These are phyloP conservation scores for Otus sunia DNA, from an alignment of 2,113 vertebrate genomes.

Conservation along the genomic window DNA sequence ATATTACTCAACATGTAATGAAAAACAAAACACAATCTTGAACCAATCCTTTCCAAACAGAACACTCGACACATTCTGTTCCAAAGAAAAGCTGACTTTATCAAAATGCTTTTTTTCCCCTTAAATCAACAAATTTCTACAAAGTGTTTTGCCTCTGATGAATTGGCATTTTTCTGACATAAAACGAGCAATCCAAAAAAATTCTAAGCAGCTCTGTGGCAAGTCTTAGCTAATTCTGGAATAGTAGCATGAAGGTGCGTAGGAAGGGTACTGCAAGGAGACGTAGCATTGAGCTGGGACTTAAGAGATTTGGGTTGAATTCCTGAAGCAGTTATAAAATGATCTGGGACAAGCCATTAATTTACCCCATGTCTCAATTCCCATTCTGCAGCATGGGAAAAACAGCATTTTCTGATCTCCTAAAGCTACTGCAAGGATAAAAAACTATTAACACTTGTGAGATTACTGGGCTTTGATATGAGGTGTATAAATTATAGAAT, in stretches of 20 bases:
- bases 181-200: slow-evolving; percentile 52
- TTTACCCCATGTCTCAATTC: not conserved
- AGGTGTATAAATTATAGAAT: not conserved
- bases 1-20: slow-evolving; percentile 59
- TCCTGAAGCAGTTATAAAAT: slow-evolving; percentile 21
- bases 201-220: slow-evolving; percentile 35
- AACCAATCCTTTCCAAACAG: slow-evolving; percentile 23
- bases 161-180: slow-evolving; percentile 61
- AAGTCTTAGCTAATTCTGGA: slow-evolving; percentile 58
- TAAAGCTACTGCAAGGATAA: not conserved
- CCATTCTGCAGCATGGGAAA: not conserved
- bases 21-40: slow-evolving; percentile 57
- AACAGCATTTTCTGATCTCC: not conserved
- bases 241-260: slow-evolving; percentile 57
- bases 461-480: slow-evolving; percentile 12
- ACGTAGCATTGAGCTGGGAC: not conserved
- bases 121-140: slow-evolving; percentile 55
- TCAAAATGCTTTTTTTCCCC: not conserved
- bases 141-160: slow-evolving; percentile 52
- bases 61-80: slow-evolving; percentile 46
- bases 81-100: slow-evolving; percentile 64
- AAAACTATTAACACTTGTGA: slow-evolving; percentile 30
- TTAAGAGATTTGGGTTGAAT: slow-evolving; percentile 43
- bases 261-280: slow-evolving; percentile 53
- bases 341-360: slow-evolving; percentile 33